Percentiles rank a stretch among this genome's conserved stretches.
Conservation (phyloP, 2,888 invertebrate genomes). For the Teleogryllus oceanicus region DNA sequence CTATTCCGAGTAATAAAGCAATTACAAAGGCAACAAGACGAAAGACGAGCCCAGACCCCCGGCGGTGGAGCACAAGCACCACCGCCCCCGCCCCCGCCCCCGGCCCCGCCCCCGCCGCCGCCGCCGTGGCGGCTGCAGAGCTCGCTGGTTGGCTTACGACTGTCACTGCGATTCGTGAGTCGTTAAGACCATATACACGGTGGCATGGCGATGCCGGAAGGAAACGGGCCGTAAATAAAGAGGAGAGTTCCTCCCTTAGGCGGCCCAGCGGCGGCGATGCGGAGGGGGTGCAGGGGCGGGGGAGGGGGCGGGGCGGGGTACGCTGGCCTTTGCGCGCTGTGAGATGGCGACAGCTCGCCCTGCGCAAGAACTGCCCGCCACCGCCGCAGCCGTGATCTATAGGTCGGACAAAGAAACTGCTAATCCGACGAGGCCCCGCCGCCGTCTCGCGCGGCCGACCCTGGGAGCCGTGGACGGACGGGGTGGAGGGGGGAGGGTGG, state of each 20-base stretch:
- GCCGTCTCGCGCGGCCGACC: not conserved
- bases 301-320: not conserved
- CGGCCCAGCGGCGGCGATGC: not conserved
- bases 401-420: not conserved
- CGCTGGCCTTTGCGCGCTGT: not conserved
- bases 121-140: not conserved
- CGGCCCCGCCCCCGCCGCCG: not conserved
- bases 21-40: conserved; percentile 37
- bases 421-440: not conserved
- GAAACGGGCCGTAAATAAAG: conserved; percentile 37
- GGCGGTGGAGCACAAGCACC: not conserved
- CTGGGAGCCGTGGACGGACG: not conserved
- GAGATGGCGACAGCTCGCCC: not conserved
- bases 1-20: conserved; percentile 38
- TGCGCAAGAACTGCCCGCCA: not conserved
- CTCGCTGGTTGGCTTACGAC: conserved; percentile 24
- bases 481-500: too few species aligned
- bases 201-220: conserved; percentile 33
- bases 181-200: conserved; percentile 30
- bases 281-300: not conserved
- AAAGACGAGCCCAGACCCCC: conserved; percentile 20
- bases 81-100: not conserved
- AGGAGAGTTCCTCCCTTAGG: conserved; percentile 20
- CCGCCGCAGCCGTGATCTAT: not conserved
- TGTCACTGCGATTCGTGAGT: conserved; percentile 32